Conservation (phyloP, 2,888 invertebrate species). For the Neuroscelio doddi region DNA sequence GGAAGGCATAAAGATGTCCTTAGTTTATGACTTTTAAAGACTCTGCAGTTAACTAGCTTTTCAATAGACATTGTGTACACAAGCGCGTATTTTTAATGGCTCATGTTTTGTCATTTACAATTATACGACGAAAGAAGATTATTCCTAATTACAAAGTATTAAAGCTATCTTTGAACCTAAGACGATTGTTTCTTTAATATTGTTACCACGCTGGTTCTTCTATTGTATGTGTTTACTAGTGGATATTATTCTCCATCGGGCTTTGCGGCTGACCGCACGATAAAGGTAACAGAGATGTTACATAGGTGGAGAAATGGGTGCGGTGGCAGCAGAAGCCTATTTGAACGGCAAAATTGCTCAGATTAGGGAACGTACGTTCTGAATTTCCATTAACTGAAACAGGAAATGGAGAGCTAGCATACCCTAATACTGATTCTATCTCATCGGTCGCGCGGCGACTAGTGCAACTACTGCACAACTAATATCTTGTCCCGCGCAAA, state of each 20-base stretch:
- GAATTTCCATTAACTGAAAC: slow-evolving; percentile 69
- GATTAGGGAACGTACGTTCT: slow-evolving; percentile 65
- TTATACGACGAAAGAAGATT: neutral
- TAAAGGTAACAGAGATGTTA: slow-evolving; percentile 45
- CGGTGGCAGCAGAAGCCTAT: slow-evolving; percentile 48
- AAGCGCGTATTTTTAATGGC: no score
- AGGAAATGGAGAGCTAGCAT: slow-evolving; percentile 61
- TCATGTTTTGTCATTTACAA: no score
- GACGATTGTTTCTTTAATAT: neutral
- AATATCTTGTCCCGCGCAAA: slow-evolving; percentile 70
- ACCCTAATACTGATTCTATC: slow-evolving; percentile 69
- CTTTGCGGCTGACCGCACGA: slow-evolving; percentile 38
- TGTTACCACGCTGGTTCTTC: no score
- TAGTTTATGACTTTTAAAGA: slow-evolving; percentile 7
- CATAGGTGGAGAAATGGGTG: slow-evolving; percentile 16
- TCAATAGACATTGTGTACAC: neutral
- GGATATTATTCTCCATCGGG: slow-evolving; percentile 53
- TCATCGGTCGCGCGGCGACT: slow-evolving; percentile 53
- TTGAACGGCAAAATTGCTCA: slow-evolving; percentile 61
- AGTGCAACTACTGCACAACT: slow-evolving; percentile 61
- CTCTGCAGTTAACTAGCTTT: neutral
- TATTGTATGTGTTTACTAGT: slow-evolving; percentile 54
- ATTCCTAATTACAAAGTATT: slow-evolving; percentile 43
- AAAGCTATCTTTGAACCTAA: slow-evolving; percentile 32
- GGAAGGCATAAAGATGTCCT: slow-evolving; percentile 24